Base-by-base conservation (phyloP, 2,888 invertebrate species). In the Merodon equestris region DNA sequence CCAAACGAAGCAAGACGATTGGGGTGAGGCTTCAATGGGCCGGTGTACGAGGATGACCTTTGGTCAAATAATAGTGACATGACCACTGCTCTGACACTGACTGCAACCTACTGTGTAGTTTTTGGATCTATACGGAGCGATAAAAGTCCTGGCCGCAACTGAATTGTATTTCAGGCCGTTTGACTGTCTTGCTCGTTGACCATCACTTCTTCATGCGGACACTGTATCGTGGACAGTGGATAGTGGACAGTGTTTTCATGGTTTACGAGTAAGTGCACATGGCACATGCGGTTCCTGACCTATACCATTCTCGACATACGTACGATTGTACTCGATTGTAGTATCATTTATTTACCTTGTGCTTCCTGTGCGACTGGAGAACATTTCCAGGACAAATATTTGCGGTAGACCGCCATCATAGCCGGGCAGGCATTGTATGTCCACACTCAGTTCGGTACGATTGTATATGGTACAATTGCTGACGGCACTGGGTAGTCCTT, bases 381-480 rank as follows among this genome's bases (percentile, higher is more conserved):
- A 94, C 83, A 96, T 92, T 90, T 96, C 96, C 82, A 96, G 91
- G 61, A 95, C 91, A 90, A 96, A 96, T 87, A 92, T 91, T 90
- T 96, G 96, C 73, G 96, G 95, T 85, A 96, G 92, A 82, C 96
- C 96, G 73, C 96, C 96, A 90, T 96, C 96, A 90, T 96, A 96
- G 83, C 95, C 95, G 18, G 95, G 91, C 85, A 93, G 91, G 88
- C 96, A 96, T 85, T 93, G 92, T 83, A 96, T 94, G 88, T 94
- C 93, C 83, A 95, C 94, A 75, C 94, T 94, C 84, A 93, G 94
- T 85, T 94, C 93, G 13, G 96, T 96, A 88, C 95, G 94, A 89
- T 96, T 96, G 88, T 93, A 93, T 83, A 96, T 90, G 61, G 94
- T 92, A 89, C 96, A 96, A 90, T 96, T 96, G 79, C 93, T 93